phyloP scores from a whole-genome alignment of 2,888 invertebrate species.

The Bhutanitis thaidina region DNA sequence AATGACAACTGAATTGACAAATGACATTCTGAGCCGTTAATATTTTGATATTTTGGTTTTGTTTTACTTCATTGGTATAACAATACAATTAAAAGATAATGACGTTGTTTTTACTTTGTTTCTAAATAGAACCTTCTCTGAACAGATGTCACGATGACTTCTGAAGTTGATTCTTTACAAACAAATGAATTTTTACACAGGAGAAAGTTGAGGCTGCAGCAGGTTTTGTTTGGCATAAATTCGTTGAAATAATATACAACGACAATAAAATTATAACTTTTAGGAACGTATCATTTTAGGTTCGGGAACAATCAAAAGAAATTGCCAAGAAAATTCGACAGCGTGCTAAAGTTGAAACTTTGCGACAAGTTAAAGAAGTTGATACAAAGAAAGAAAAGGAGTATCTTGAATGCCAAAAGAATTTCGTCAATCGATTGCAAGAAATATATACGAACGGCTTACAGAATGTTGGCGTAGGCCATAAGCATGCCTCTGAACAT shows the following conservation, averaged over 20 bases:
- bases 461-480: slow-evolving; percentile 56
- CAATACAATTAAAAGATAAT: slow-evolving; percentile 4
- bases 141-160: slow-evolving; percentile 58
- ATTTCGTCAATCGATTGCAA: slow-evolving; percentile 59
- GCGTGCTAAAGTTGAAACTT: slow-evolving; percentile 63
- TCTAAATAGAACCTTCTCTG: slow-evolving; percentile 10
- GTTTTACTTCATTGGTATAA: slow-evolving; percentile 19
- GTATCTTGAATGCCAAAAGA: slow-evolving; percentile 58
- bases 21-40: too few relatives aligned
- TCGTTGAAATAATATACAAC: neutral
- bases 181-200: slow-evolving; percentile 72
- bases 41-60: slow-evolving; percentile 10
- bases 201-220: slow-evolving; percentile 69
- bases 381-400: slow-evolving; percentile 57
- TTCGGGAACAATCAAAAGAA: slow-evolving; percentile 75
- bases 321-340: slow-evolving; percentile 70
- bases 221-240: slow-evolving; percentile 44
- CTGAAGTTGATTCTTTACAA: slow-evolving; percentile 57
- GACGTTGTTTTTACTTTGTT: neutral
- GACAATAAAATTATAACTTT: slow-evolving; percentile 12
- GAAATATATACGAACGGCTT: slow-evolving; percentile 53
- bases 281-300: slow-evolving; percentile 46
- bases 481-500: slow-evolving; percentile 49
- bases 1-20: too few relatives aligned
- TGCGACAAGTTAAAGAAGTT: slow-evolving; percentile 48